phyloP scores from a whole-genome alignment of 2,113 vertebrate genomes.

The Ia io region DNA sequence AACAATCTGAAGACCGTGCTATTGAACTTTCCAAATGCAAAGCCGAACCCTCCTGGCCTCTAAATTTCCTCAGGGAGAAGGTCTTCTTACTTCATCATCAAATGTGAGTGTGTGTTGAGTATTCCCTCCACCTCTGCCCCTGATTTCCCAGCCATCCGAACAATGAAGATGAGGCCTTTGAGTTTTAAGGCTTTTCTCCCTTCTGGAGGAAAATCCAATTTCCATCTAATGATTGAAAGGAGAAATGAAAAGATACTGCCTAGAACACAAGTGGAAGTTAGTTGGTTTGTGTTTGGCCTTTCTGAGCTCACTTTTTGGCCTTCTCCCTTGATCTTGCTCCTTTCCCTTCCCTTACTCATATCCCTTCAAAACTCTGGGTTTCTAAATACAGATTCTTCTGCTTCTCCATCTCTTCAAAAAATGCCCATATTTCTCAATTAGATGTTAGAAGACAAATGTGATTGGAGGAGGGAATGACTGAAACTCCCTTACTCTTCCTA shows the following conservation, averaged over 20 bases:
- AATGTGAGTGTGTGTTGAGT: neutral
- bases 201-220: neutral
- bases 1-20: neutral
- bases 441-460: neutral
- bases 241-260: neutral
- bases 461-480: neutral
- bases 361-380: neutral
- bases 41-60: neutral
- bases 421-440: neutral
- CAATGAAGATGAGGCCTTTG: neutral
- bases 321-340: neutral
- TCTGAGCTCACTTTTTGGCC: neutral
- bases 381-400: neutral
- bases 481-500: neutral
- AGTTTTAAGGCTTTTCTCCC: neutral
- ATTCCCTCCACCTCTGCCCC: neutral
- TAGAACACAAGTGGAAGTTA: neutral
- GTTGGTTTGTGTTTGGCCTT: neutral
- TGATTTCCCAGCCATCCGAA: neutral
- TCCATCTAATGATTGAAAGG: neutral
- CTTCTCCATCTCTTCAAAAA: neutral
- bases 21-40: neutral
- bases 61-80: neutral
- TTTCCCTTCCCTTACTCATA: neutral
- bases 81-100: neutral